Conservation (phyloP, 53 echinoderm and acorn worm species). For the Zoroaster sp. region DNA sequence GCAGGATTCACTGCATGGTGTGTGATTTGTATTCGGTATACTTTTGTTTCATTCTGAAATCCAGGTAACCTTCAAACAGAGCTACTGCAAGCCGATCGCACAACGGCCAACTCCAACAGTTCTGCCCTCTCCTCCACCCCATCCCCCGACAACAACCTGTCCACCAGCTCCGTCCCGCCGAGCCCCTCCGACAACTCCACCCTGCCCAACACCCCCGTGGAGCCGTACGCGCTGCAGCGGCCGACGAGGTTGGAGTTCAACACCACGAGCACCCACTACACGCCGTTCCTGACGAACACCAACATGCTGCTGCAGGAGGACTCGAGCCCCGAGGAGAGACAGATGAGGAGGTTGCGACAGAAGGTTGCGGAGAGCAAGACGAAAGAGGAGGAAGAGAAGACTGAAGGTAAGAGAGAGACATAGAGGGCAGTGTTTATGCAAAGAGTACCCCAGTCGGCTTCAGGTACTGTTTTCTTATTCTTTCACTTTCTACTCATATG, state of each 20-base stretch:
- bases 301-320: conserved; percentile 93
- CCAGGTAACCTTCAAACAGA: conserved; percentile 62
- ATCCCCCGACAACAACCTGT: conserved; percentile 56
- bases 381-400: conserved; percentile 12
- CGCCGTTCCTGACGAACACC: conserved; percentile 86
- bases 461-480: too few species aligned
- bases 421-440: not conserved
- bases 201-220: conserved; percentile 46
- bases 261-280: conserved; percentile 77
- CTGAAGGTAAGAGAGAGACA: not conserved
- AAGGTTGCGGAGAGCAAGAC: conserved; percentile 28
- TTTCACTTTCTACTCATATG: too few species aligned
- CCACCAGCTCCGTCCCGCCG: conserved; percentile 51
- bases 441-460: too few species aligned
- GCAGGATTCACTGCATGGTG: too few species aligned
- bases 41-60: not conserved
- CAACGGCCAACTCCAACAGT: conserved; percentile 62
- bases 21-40: not conserved
- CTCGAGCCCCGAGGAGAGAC: conserved; percentile 84
- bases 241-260: conserved; percentile 64
- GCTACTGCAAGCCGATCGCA: conserved; percentile 59
- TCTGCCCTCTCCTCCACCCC: conserved; percentile 65
- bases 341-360: conserved; percentile 10
- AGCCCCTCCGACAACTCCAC: conserved; percentile 60
- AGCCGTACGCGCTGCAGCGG: conserved; percentile 62